Percentiles rank a stretch among this genome's conserved stretches.
These are phyloP conservation scores for Podabrus alpinus DNA, from an alignment of 2,888 invertebrate species.

Conservation along the genomic window DNA sequence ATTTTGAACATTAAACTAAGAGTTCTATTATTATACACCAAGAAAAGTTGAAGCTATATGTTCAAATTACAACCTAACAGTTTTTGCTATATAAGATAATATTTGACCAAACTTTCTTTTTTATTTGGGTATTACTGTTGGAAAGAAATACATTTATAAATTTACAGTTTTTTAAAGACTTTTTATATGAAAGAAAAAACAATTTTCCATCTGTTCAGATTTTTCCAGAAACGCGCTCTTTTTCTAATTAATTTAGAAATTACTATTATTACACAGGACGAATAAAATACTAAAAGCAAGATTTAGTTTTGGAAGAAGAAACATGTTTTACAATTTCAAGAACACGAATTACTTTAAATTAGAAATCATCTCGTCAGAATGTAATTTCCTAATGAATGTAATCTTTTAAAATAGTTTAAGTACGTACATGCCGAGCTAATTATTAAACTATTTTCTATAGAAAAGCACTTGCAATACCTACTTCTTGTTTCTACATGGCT, in stretches of 20 bases:
- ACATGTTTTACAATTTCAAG: too few species aligned
- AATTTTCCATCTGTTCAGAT: neutral
- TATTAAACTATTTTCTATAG: neutral
- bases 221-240: neutral
- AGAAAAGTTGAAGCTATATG: constrained; percentile 18
- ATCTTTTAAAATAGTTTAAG: neutral
- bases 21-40: constrained; percentile 11
- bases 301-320: too few species aligned
- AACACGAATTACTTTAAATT: too few species aligned
- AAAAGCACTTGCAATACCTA: neutral
- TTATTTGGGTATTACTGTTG: neutral
- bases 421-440: neutral
- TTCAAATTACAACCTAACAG: constrained; percentile 11
- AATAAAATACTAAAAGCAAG: too few species aligned
- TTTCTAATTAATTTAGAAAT: too few species aligned
- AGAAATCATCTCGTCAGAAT: neutral
- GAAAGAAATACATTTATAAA: neutral
- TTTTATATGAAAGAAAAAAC: neutral
- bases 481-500: neutral
- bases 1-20: constrained; percentile 15
- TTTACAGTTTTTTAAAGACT: neutral
- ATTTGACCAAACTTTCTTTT: neutral
- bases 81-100: constrained; percentile 5
- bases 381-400: neutral
- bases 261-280: too few species aligned